Conservation (phyloP, 2,888 invertebrate species). For the Pseudoips prasinana region DNA sequence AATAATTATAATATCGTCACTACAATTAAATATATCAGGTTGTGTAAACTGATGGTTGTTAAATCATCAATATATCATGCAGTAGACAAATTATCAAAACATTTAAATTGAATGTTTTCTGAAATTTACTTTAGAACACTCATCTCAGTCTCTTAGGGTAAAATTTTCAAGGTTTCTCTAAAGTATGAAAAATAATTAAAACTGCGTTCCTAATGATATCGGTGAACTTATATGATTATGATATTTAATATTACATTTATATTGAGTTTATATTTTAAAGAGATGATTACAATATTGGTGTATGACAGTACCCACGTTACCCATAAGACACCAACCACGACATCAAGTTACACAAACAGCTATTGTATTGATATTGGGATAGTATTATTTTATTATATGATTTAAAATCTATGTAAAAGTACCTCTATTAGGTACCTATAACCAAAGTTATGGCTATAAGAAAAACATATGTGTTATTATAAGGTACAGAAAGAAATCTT, state of each 20-base stretch:
- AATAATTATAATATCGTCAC: slow-evolving; percentile 13
- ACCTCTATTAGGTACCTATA: too few relatives aligned
- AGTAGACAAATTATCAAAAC: slow-evolving; percentile 21
- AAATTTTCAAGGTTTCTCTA: slow-evolving; percentile 58
- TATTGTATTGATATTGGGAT: slow-evolving; percentile 45
- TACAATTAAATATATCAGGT: too few relatives aligned
- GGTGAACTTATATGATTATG: slow-evolving; percentile 24
- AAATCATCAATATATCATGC: slow-evolving; percentile 19
- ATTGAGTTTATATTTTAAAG: slow-evolving; percentile 20
- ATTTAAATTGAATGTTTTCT: slow-evolving; percentile 37
- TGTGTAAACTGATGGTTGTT: slow-evolving; percentile 18
- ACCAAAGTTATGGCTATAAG: too few relatives aligned
- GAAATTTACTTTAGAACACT: slow-evolving; percentile 74
- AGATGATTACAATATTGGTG: slow-evolving; percentile 46
- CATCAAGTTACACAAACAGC: slow-evolving; percentile 56
- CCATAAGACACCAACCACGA: slow-evolving; percentile 66
- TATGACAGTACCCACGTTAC: slow-evolving; percentile 48
- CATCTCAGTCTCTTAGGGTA: slow-evolving; percentile 78
- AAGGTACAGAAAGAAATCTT: too few relatives aligned
- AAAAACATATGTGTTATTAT: too few relatives aligned
- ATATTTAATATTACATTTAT: slow-evolving; percentile 20
- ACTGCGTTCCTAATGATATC: slow-evolving; percentile 23
- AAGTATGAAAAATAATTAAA: slow-evolving; percentile 23
- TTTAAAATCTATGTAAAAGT: slow-evolving; percentile 15
- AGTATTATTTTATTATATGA: slow-evolving; percentile 23